A percentile compares a stretch with the other conserved stretches of the same genome.
phyloP scores from a whole-genome alignment of 1,140 invertebrate genomes.

The Hetaerina americana region DNA sequence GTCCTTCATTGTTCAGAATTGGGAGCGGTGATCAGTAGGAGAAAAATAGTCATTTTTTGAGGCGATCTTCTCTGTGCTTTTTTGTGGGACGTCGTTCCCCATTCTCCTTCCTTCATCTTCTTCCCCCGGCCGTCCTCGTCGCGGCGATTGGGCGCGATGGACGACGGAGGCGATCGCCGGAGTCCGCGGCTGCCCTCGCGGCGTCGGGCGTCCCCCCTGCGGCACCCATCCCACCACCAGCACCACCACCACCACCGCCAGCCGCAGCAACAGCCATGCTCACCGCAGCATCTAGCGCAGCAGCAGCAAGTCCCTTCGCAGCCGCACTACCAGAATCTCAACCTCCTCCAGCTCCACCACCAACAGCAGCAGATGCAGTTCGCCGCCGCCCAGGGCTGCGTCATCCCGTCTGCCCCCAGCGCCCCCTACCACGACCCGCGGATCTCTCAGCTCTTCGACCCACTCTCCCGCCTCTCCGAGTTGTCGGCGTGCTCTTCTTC shows the following conservation, averaged over 20 bases:
- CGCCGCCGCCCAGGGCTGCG: neutral
- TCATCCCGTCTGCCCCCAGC: neutral
- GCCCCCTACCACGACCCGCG: constrained; percentile 25
- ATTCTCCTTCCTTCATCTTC: no score
- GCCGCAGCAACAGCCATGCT: neutral
- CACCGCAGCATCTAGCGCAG: neutral
- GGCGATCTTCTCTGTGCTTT: no score
- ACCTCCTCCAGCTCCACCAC: neutral
- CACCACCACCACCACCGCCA: neutral
- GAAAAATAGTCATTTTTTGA: no score
- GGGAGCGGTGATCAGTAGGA: no score
- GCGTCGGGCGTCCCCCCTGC: neutral
- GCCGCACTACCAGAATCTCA: neutral
- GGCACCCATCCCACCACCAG: neutral
- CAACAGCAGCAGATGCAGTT: neutral
- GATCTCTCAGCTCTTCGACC: constrained; percentile 66
- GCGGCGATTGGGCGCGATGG: no score
- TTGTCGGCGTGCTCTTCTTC: constrained; percentile 32
- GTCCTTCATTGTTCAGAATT: no score
- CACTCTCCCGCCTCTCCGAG: constrained; percentile 51
- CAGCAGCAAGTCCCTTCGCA: neutral
- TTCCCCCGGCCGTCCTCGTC: no score
- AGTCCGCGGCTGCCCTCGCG: neutral
- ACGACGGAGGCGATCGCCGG: neutral
- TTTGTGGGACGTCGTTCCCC: no score